These are phyloP conservation scores for Pollenia angustigena DNA, from an alignment of 2,888 invertebrate genomes.

Conservation along the genomic window DNA sequence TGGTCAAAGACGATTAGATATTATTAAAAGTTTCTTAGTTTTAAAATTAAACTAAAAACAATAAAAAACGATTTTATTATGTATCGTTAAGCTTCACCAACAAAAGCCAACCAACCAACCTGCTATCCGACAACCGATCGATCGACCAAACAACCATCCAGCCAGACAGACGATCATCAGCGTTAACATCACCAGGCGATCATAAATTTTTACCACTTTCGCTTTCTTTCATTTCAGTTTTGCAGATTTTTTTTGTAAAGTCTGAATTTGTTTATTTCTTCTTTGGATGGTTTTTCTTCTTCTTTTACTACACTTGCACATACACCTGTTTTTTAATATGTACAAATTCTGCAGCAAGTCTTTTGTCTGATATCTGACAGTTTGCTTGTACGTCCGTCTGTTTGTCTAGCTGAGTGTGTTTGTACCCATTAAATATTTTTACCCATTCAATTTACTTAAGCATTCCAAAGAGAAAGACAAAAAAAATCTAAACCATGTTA, in stretches of 20 bases:
- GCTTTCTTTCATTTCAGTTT: slow-evolving; percentile 58
- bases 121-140: neutral
- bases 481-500: slow-evolving; percentile 20
- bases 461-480: slow-evolving; percentile 42
- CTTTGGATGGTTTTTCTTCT: slow-evolving; percentile 14
- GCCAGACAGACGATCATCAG: neutral
- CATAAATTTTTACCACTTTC: slow-evolving; percentile 64
- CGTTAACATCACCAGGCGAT: slow-evolving; percentile 22
- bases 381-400: too few species aligned
- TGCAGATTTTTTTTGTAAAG: slow-evolving; percentile 23
- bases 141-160: neutral
- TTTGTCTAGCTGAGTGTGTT: neutral
- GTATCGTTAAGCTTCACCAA: slow-evolving; percentile 25
- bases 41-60: slow-evolving; percentile 10
- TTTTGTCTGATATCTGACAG: slow-evolving; percentile 28
- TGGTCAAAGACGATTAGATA: slow-evolving; percentile 34
- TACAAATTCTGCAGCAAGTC: slow-evolving; percentile 52
- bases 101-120: neutral
- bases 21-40: slow-evolving; percentile 47
- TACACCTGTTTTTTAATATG: neutral
- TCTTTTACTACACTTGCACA: neutral
- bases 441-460: slow-evolving; percentile 45
- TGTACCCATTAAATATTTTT: slow-evolving; percentile 33
- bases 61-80: slow-evolving; percentile 24
- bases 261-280: slow-evolving; percentile 27